Percentiles rank a stretch among this genome's conserved stretches.
These are phyloP conservation scores for Orthosia cruda DNA, from an alignment of 2,888 invertebrate genomes.

Conservation along the genomic window DNA sequence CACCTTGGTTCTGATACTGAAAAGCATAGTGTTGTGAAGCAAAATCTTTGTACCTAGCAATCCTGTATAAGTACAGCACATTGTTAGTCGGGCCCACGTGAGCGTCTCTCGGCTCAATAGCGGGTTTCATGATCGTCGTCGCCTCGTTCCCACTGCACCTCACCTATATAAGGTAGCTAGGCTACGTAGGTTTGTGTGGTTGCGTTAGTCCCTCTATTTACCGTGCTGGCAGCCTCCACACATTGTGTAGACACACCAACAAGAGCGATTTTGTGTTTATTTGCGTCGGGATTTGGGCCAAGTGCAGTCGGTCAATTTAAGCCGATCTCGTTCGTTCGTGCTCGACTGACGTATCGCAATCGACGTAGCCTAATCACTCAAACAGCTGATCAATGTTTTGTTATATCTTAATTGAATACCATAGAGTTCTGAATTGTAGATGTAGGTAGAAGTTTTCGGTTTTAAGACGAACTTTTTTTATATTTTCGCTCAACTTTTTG, in stretches of 20 bases:
- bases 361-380: conserved; percentile 58
- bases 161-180: conserved; percentile 68
- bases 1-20: background rate
- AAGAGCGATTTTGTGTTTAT: conserved; percentile 84
- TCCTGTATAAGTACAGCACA: conserved; percentile 60
- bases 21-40: conserved; percentile 34
- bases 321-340: conserved; percentile 76
- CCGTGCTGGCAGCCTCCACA: conserved; percentile 77
- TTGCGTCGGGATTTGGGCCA: conserved; percentile 87
- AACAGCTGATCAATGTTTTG: conserved; percentile 67
- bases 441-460: conserved; percentile 5
- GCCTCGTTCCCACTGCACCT: conserved; percentile 75
- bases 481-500: background rate
- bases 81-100: conserved; percentile 70
- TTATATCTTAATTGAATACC: conserved; percentile 43
- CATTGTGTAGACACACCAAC: conserved; percentile 77
- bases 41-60: conserved; percentile 48
- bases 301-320: conserved; percentile 87
- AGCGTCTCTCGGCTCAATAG: conserved; percentile 73
- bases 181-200: conserved; percentile 68
- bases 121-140: conserved; percentile 77
- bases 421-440: conserved; percentile 2
- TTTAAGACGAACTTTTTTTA: background rate
- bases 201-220: conserved; percentile 77
- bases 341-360: conserved; percentile 60